A percentile compares a stretch with the other conserved stretches of the same genome.
phyloP scores from a whole-genome alignment of 2,888 invertebrate genomes.

The Eristalis arbustorum region DNA sequence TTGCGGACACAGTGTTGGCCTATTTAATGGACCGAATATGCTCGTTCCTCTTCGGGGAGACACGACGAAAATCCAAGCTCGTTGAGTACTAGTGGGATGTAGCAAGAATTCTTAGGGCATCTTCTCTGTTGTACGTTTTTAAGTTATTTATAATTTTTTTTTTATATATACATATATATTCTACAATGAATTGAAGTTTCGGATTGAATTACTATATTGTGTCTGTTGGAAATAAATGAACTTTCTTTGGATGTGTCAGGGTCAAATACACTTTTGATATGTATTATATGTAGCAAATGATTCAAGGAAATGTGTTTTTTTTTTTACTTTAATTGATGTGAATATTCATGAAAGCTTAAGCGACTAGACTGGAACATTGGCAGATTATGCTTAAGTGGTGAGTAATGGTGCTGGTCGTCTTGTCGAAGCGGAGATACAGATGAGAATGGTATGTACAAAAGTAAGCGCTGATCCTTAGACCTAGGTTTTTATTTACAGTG shows the following conservation, averaged over 20 bases:
- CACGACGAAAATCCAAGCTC: constrained; percentile 81
- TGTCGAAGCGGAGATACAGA: no score
- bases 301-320: background rate
- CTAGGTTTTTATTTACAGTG: no score
- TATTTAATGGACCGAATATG: constrained; percentile 92
- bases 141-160: constrained; percentile 51
- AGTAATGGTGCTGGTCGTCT: no score
- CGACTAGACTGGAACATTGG: no score
- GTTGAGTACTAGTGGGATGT: constrained; percentile 28
- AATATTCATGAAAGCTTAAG: background rate
- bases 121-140: constrained; percentile 12
- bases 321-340: background rate
- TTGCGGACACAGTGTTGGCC: constrained; percentile 92
- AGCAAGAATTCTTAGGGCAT: background rate
- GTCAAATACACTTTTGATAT: constrained; percentile 49
- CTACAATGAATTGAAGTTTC: constrained; percentile 37
- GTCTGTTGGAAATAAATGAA: constrained; percentile 24
- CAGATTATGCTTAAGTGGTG: no score
- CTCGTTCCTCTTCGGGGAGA: constrained; percentile 92
- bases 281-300: constrained; percentile 12
- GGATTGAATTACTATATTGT: constrained; percentile 7
- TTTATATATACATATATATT: constrained; percentile 41
- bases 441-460: no score
- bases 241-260: constrained; percentile 25
- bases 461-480: no score